Base-by-base conservation (phyloP, 2,797 vertebrate genomes). In the Mus spretus region DNA sequence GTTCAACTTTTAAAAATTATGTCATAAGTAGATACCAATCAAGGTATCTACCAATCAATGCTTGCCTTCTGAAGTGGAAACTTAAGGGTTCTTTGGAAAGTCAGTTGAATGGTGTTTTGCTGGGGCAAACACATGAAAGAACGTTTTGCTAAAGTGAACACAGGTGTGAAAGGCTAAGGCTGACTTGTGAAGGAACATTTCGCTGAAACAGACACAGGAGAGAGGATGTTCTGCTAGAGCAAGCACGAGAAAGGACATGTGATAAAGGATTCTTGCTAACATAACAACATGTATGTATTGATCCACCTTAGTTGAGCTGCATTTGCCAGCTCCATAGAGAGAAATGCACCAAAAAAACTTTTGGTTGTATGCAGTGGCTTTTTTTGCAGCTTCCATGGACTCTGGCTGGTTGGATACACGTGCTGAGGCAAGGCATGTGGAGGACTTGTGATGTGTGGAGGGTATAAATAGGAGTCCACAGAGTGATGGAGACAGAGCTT, bases 1-100 rank as follows among this genome's bases (percentile, higher is more conserved):
- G 59, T 17, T 72, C n/a, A 74, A 55, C 9, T 13, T 96, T 97
- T 61, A 3, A 88, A 96, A 93, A 79, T 37, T 84, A 67, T 81
- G 91, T 88, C 50, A 87, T 26, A 84, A 10, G 80, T 47, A 94
- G 22, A 59, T 93, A 90, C 74, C 74, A 85, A 67, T 82, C n/a
- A 93, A 90, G 26, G 44, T 44, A 44, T 44, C 44, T 44, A 44
- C 44, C 44, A 44, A 44, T 44, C 44, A 44, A 44, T 3, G 57
- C 47, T 28, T 95, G 78, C 77, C 81, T 91, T 67, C 44, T 72
- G 70, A 72, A 72, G n/a, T 72, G n/a, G 70, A 72, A 72, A 72
- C 70, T 72, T 37, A 72, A 37, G 70, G 17, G 70, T 72, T n/a
- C 67, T 72, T 19, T 72, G 17, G 17, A 3, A 72, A 72, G 70